A percentile compares a stretch with the other conserved stretches of the same genome.
Evolutionary conservation across 2,888 invertebrate genomes (phyloP).

Genomic region (Scaptomyza cyrtandrae): DNA sequence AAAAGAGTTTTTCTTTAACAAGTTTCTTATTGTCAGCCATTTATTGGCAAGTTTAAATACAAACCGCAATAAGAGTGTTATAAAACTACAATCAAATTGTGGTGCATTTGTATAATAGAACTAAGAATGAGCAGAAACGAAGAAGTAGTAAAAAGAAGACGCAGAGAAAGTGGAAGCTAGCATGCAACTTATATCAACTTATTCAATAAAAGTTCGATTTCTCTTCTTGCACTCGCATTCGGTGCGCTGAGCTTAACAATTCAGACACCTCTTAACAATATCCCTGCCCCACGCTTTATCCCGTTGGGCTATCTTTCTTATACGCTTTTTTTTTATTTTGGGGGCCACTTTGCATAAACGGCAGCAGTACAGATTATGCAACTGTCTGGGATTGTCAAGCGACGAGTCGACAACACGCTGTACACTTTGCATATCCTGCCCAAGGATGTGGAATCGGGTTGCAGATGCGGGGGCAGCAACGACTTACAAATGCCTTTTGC

Average conservation of each 20-base stretch:
- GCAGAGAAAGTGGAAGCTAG: not conserved
- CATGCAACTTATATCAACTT: constrained; percentile 56
- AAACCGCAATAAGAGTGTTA: constrained; percentile 10
- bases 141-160: not conserved
- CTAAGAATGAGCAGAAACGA: constrained; percentile 2
- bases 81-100: constrained; percentile 23
- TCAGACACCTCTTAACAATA: constrained; percentile 60
- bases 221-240: constrained; percentile 13
- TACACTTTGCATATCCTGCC: constrained; percentile 72
- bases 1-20: not conserved
- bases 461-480: not conserved
- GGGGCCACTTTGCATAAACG: constrained; percentile 73
- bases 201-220: constrained; percentile 72
- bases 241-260: constrained; percentile 41
- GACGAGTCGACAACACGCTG: constrained; percentile 65
- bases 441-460: constrained; percentile 31
- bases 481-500: constrained; percentile 72
- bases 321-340: constrained; percentile 34
- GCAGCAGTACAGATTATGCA: constrained; percentile 74
- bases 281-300: constrained; percentile 20
- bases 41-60: constrained; percentile 10
- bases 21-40: constrained; percentile 23
- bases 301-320: constrained; percentile 23
- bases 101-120: constrained; percentile 12
- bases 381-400: constrained; percentile 74